phyloP scores from a whole-genome alignment of 2,888 invertebrate species.

The Xylota sylvarum region DNA sequence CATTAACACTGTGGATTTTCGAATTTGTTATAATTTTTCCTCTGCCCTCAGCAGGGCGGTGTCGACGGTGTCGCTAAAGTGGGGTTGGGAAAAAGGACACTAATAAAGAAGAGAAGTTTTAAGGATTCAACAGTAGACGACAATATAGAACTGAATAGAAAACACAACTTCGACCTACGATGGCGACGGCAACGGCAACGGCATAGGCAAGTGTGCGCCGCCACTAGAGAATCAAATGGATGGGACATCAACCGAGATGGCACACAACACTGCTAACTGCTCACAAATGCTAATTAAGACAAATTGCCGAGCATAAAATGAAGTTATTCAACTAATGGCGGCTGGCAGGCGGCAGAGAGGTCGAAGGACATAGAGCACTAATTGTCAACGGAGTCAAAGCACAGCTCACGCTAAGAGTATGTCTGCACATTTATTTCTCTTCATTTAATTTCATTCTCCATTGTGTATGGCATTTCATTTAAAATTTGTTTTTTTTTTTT shows the following conservation, averaged over 20 bases:
- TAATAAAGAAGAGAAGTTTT: conserved; percentile 56
- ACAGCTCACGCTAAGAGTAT: conserved; percentile 56
- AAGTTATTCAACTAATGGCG: conserved; percentile 76
- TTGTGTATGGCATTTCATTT: conserved; percentile 62
- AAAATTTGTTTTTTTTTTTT: conserved; percentile 6
- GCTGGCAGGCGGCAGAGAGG: conserved; percentile 51
- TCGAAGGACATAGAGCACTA: conserved; percentile 66
- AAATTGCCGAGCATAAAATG: conserved; percentile 75
- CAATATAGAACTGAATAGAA: conserved; percentile 28
- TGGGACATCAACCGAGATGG: conserved; percentile 58
- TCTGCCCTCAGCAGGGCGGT: conserved; percentile 21
- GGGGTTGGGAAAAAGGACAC: conserved; percentile 48
- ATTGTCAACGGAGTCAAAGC: conserved; percentile 68
- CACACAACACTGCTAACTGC: conserved; percentile 72
- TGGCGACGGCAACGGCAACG: background rate
- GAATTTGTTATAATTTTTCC: conserved; percentile 74
- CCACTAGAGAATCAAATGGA: conserved; percentile 51
- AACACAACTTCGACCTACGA: conserved; percentile 23
- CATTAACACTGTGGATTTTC: conserved; percentile 71
- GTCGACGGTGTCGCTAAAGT: conserved; percentile 20
- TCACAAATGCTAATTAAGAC: conserved; percentile 76
- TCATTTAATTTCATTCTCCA: conserved; percentile 68
- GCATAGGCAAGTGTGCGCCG: conserved; percentile 38
- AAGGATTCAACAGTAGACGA: conserved; percentile 56
- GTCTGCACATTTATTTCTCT: conserved; percentile 73